Conservation (phyloP, 2,888 invertebrate genomes). For the Cremastinae sp. region DNA sequence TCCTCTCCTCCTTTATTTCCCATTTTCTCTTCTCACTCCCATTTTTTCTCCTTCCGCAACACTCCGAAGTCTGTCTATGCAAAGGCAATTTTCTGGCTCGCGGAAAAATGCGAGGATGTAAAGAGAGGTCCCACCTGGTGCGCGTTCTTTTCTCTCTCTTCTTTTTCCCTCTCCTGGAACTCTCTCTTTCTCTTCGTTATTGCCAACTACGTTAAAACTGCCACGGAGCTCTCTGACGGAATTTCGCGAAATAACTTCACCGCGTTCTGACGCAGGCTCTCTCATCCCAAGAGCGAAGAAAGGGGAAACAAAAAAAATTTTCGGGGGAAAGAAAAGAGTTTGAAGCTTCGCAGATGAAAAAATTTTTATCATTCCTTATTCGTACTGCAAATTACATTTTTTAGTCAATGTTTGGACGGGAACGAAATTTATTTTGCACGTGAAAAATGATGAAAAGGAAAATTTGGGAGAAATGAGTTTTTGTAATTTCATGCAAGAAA, state of each 20-base stretch:
- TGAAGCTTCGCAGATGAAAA: too few relatives aligned
- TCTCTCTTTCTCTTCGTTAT: constrained; percentile 12
- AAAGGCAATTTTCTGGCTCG: constrained; percentile 64
- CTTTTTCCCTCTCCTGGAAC: constrained; percentile 7
- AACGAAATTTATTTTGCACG: too few relatives aligned
- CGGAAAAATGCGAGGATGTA: constrained; percentile 59
- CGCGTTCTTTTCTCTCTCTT: constrained; percentile 14
- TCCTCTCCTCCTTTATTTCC: background rate
- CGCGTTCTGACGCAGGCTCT: constrained; percentile 25
- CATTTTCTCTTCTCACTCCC: background rate
- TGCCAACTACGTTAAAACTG: constrained; percentile 32
- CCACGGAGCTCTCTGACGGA: constrained; percentile 41
- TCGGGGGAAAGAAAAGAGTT: too few relatives aligned
- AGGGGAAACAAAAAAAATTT: constrained; percentile 13
- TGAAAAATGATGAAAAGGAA: too few relatives aligned
- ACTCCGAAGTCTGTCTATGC: constrained; percentile 58
- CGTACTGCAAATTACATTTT: too few relatives aligned
- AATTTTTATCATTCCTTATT: too few relatives aligned
- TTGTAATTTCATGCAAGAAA: too few relatives aligned
- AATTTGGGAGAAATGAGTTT: too few relatives aligned
- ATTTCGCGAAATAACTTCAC: constrained; percentile 49
- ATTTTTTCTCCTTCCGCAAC: constrained; percentile 1
- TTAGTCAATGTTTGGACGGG: too few relatives aligned
- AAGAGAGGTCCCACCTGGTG: constrained; percentile 53
- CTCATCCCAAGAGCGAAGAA: background rate